Evolutionary conservation across 2,113 vertebrate genomes (phyloP), one percentile per base, ranked within the genome.

Genomic region (Acanthochromis polyacanthus): DNA sequence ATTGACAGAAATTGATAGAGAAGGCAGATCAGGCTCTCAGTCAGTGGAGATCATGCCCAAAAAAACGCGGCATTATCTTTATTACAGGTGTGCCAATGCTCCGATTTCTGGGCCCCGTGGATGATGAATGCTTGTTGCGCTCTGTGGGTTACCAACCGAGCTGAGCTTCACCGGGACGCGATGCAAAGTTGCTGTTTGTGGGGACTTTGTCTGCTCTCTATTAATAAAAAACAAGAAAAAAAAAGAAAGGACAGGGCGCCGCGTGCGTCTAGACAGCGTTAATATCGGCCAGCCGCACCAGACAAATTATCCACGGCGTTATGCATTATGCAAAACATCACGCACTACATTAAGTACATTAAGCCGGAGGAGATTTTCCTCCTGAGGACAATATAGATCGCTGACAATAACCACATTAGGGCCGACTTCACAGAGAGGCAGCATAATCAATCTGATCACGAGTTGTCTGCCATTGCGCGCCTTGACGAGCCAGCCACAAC

Each of bases 231-330:
- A 61, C 30, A 5, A 50, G 19, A 50, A 50, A n/a, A 50, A n/a
- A n/a, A 51, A 1, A 51, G n/a, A n/a, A 46, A 17, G 46, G 46
- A 19, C 15, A 19, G 46, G 46, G 46, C 15, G 17, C 69, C 56
- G 8, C 65, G 85, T 50, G 87, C 80, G 90, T 93, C 92, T 91
- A 92, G 90, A 93, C 89, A 6, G 88, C 65, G 61, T 82, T 71
- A 58, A 83, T 68, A 59, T 50, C 38, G 62, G 32, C 67, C 69
- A 70, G 59, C 20, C 59, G 71, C 63, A 36, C 12, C 84, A 83
- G 78, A 89, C 80, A 64, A 36, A 84, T 81, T 65, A 81, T 30
- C 78, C 86, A 58, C 81, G 22, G 83, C 69, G 43, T 52, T 70
- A 55, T 76, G 79, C 81, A 65, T 87, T 75, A 87, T 60, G 80